phyloP scores from a whole-genome alignment of 2,797 vertebrate genomes.

The Gymnopithys bicolor region DNA sequence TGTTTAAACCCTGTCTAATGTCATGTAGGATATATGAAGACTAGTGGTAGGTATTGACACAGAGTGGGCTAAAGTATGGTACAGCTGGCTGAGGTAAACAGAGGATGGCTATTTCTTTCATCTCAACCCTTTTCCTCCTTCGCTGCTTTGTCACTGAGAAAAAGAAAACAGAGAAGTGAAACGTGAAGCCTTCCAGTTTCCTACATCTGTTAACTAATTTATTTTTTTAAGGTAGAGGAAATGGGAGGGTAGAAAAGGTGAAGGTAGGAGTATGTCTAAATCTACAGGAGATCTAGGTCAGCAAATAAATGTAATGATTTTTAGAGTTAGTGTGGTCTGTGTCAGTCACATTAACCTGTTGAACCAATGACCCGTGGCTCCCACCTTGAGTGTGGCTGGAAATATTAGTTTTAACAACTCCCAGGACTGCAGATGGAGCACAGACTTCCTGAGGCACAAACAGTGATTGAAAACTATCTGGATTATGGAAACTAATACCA shows the following conservation, averaged over 20 bases:
- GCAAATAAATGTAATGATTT: conserved; percentile 46
- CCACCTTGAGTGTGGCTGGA: not conserved
- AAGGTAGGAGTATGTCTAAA: conserved; percentile 37
- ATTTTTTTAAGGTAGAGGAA: conserved; percentile 39
- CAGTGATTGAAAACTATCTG: not conserved
- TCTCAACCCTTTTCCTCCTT: not conserved
- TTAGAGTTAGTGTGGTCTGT: not conserved
- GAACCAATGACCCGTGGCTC: not conserved
- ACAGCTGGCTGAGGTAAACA: not conserved
- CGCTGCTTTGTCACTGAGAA: not conserved
- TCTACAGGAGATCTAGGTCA: conserved; percentile 12
- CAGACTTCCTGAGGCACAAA: not conserved
- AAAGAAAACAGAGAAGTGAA: conserved; percentile 30
- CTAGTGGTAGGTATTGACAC: not conserved
- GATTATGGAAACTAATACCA: not conserved
- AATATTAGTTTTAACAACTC: not conserved
- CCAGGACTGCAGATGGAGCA: not conserved
- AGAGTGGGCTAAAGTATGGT: not conserved
- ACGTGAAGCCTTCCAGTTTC: conserved; percentile 9
- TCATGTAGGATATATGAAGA: not conserved
- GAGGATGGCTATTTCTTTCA: not conserved
- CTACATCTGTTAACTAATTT: conserved; percentile 33
- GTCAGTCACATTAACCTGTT: conserved; percentile 26
- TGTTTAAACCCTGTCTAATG: not conserved
- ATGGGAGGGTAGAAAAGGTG: conserved; percentile 39